Evolutionary conservation across 2,113 vertebrate species (phyloP).

Genomic region (Gadus macrocephalus): DNA sequence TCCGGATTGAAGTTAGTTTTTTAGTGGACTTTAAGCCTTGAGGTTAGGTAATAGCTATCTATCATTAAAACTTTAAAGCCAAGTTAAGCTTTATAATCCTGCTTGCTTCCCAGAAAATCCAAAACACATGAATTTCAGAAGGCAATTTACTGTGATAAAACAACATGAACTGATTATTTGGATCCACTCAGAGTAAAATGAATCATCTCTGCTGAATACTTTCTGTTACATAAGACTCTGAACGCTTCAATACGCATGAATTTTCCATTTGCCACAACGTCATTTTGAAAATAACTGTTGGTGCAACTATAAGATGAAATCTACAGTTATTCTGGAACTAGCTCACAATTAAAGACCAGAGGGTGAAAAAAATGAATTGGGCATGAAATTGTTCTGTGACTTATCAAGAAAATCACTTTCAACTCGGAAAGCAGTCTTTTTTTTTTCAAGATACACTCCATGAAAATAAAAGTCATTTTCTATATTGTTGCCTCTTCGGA

Average conservation of each 20-base stretch:
- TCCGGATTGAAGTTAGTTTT: too few relatives aligned
- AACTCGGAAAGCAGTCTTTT: slow-evolving; percentile 41
- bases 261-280: slow-evolving; percentile 31
- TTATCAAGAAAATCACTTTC: slow-evolving; percentile 50
- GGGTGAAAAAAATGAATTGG: slow-evolving; percentile 52
- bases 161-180: too few relatives aligned
- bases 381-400: slow-evolving; percentile 51
- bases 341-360: slow-evolving; percentile 51
- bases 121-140: too few relatives aligned
- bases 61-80: too few relatives aligned
- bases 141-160: too few relatives aligned
- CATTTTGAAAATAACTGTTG: slow-evolving; percentile 25
- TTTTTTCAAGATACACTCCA: slow-evolving; percentile 29
- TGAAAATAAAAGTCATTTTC: slow-evolving; percentile 40
- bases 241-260: slow-evolving; percentile 8
- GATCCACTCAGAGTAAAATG: too few relatives aligned
- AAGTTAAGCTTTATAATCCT: too few relatives aligned
- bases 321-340: slow-evolving; percentile 45
- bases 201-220: too few relatives aligned
- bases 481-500: slow-evolving; percentile 13
- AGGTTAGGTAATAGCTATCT: too few relatives aligned
- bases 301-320: slow-evolving; percentile 27
- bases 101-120: too few relatives aligned
- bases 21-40: too few relatives aligned
- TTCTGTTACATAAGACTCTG: too few relatives aligned